Base-by-base conservation (phyloP, 2,113 vertebrate genomes). In the Coturnix japonica region DNA sequence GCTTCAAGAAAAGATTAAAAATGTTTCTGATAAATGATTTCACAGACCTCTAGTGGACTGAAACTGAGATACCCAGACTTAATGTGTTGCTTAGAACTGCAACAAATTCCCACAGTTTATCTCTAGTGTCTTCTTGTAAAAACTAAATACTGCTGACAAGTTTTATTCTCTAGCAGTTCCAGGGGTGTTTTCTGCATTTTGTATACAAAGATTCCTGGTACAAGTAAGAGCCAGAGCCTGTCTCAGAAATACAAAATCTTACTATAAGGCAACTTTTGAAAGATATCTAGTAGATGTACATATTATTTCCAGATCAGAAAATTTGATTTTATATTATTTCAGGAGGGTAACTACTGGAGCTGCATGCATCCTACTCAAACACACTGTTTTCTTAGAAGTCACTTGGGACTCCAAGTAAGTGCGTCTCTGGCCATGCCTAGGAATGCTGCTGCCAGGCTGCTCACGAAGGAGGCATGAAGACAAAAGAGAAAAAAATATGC, bases 1-100 rank as follows among this genome's bases (percentile, higher is more conserved):
- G 9, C 33, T 73, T 43, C 54, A 93, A 86, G 94, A 81, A 75
- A 81, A 90, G 31, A 87, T 81, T 84, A 79, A 94, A 88, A 69
- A 39, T 56, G 30, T 93, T 44, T 19, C 54, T 74, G 20, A n/a
- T 41, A 93, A 89, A 82, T 54, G 0, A 83, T 91, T 94, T 92
- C 87, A 80, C 76, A 89, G 82, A 85, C 69, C 79, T 79, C 79
- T 88, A 81, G 73, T 72, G 79, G 79, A 72, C 73, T 85, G 73
- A 94, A 94, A 90, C 30, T 78, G 61, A 90, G 73, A 72, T 80
- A 25, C 46, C 81, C 67, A 49, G 56, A 75, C 39, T 81, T 76
- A 53, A 33, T 11, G 30, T 20, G 6, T 56, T 92, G 60, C 67
- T 91, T 92, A 93, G 31, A 53, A 83, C 64, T 76, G 71, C 44